phyloP scores from a whole-genome alignment of 2,888 invertebrate species.

The Poecilobothrus nobilitatus region DNA sequence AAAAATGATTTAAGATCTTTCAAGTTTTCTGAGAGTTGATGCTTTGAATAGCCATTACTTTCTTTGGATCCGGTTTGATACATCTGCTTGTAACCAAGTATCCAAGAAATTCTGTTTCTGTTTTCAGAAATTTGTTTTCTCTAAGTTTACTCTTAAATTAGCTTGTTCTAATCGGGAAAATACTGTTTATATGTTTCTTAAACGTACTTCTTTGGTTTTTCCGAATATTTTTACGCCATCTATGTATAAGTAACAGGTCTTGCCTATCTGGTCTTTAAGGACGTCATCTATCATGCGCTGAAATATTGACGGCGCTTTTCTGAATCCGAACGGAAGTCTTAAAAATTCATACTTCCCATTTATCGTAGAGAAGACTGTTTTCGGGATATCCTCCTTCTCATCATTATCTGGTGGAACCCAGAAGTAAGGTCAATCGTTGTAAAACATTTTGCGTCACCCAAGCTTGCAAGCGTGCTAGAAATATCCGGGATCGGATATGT shows the following conservation, averaged over 20 bases:
- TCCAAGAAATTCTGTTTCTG: no score
- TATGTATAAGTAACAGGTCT: slow-evolving; percentile 22
- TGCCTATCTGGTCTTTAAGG: slow-evolving; percentile 18
- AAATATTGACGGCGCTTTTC: no score
- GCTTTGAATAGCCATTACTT: slow-evolving; percentile 16
- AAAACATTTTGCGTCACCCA: slow-evolving; percentile 17
- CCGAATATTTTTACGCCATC: slow-evolving; percentile 24
- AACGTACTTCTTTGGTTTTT: slow-evolving; percentile 17
- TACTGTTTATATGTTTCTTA: slow-evolving; percentile 14
- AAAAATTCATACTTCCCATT: slow-evolving; percentile 22
- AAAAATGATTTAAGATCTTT: slow-evolving; percentile 22
- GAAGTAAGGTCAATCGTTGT: no score
- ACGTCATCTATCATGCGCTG: no score
- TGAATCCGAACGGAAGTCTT: slow-evolving; percentile 15
- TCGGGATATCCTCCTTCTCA: slow-evolving; percentile 17
- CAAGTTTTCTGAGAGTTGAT: slow-evolving; percentile 18
- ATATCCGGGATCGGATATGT: slow-evolving; percentile 16
- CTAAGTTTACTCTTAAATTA: no score
- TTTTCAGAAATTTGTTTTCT: slow-evolving; percentile 18
- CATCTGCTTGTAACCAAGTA: slow-evolving; percentile 20
- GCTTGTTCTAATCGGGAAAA: not conserved
- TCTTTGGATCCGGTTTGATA: slow-evolving; percentile 19
- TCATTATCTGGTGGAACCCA: slow-evolving; percentile 20
- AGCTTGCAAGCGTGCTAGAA: slow-evolving; percentile 21
- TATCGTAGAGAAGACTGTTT: slow-evolving; percentile 21